Evolutionary conservation across 2,797 vertebrate genomes (phyloP).

Genomic region (Anguilla pacifica): DNA sequence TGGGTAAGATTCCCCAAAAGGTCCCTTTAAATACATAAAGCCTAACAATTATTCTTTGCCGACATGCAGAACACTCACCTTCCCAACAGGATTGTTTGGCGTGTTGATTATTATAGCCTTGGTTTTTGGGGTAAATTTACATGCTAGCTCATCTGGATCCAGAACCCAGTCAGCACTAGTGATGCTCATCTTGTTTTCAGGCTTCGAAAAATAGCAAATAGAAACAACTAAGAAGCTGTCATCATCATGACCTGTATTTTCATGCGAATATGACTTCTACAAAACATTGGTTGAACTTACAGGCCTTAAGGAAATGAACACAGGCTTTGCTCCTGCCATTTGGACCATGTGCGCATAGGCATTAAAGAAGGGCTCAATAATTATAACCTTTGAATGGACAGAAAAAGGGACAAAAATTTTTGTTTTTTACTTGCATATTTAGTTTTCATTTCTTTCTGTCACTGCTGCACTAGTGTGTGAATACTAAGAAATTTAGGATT

Average conservation of each 20-base stretch:
- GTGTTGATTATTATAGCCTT: slow-evolving; percentile 96
- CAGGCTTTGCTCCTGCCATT: slow-evolving; percentile 89
- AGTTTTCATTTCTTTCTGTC: neutral
- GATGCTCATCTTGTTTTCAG: slow-evolving; percentile 55
- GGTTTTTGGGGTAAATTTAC: slow-evolving; percentile 91
- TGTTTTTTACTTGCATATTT: neutral
- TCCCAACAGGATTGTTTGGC: slow-evolving; percentile 91
- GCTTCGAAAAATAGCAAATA: slow-evolving; percentile 67
- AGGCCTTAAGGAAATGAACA: slow-evolving; percentile 82
- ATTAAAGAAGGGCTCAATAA: slow-evolving; percentile 93
- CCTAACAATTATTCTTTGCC: too few relatives aligned
- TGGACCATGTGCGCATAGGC: slow-evolving; percentile 92
- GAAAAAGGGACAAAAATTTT: neutral
- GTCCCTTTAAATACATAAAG: neutral
- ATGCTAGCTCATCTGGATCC: slow-evolving; percentile 84
- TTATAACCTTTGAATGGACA: slow-evolving; percentile 81
- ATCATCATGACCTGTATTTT: neutral
- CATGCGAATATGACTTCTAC: neutral
- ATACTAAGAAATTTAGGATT: neutral
- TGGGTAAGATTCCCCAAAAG: too few relatives aligned
- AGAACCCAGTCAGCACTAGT: slow-evolving; percentile 88
- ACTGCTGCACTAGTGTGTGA: neutral
- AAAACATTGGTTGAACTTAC: slow-evolving; percentile 71
- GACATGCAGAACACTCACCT: slow-evolving; percentile 66
- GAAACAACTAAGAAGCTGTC: slow-evolving; percentile 31